Evolutionary conservation across 1,140 invertebrate species (phyloP), one percentile per base, ranked within the genome.

Genomic region (Apis dorsata): DNA sequence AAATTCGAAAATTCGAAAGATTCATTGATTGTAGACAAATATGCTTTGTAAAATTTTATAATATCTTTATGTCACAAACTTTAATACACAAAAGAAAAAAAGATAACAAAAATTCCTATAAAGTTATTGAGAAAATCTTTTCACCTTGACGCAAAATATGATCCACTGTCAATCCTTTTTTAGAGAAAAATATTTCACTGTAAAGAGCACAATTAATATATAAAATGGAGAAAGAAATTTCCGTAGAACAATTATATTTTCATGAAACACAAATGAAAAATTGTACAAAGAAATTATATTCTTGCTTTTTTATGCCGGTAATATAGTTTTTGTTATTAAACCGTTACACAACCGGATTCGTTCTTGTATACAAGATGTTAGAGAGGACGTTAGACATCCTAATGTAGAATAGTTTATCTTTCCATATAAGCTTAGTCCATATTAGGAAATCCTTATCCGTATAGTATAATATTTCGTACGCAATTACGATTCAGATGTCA

Each of bases 401-500:
- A 85, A 85, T 81, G 79, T 76, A 68, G 63, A 70, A 68, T 78
- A 72, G 84, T 83, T 72, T 83, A 85, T 87, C 86, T 79, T 28
- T 21, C 79, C 70, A 15, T 59, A 65, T 24, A 81, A 34, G 78
- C 73, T 51, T 68, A 24, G 21, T 53, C 68, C 74, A 49, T 63
- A 65, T 74, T 86, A 68, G 73, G 83, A 24, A 74, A 21, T 53
- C 49, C 69, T 34, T 19, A 2, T 17, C 11, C 57, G 68, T 57
- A 13, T 12, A 66, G 57, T 77, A 78, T 71, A 80, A 85, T 85
- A 88, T 88, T 88, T 88, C 49, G 79, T 70, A 65, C 55, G 83
- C 83, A 85, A 88, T 88, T 88, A 87, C 87, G 87, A 87, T 87
- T 85, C 83, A 87, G 83, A 88, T 60, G 86, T 85, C 86, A 87